phyloP scores from a whole-genome alignment of 2,113 vertebrate genomes.

The Platichthys flesus region DNA sequence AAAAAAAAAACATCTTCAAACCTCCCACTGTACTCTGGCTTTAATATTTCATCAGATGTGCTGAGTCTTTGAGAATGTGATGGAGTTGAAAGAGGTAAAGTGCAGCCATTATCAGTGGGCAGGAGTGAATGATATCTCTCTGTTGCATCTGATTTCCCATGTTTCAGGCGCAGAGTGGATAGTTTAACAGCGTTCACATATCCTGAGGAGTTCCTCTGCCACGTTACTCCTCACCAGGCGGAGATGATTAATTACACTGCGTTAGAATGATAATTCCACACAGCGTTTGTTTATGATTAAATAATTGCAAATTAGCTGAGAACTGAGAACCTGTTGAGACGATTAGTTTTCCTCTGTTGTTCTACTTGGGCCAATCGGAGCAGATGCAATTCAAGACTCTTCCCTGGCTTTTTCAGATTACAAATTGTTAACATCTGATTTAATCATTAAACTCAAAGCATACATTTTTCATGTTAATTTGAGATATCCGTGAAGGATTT shows the following conservation, averaged over 20 bases:
- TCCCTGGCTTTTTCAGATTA: slow-evolving; percentile 4
- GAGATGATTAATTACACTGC: neutral
- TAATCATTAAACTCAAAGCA: neutral
- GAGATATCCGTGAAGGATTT: slow-evolving; percentile 4
- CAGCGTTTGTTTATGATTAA: slow-evolving; percentile 63
- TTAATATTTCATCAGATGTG: slow-evolving; percentile 45
- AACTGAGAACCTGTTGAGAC: slow-evolving; percentile 53
- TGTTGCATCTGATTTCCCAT: slow-evolving; percentile 21
- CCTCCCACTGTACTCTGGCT: slow-evolving; percentile 39
- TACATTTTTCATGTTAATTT: neutral
- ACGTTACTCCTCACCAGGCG: slow-evolving; percentile 35
- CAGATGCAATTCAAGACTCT: neutral
- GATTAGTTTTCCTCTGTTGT: slow-evolving; percentile 49
- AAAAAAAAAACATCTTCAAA: slow-evolving; percentile 33
- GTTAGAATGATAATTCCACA: slow-evolving; percentile 50
- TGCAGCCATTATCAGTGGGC: slow-evolving; percentile 27
- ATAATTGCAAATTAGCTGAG: slow-evolving; percentile 65
- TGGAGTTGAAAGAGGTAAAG: slow-evolving; percentile 43
- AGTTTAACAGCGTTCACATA: slow-evolving; percentile 8
- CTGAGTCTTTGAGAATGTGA: slow-evolving; percentile 28
- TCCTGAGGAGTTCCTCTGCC: neutral
- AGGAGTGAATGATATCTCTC: slow-evolving; percentile 14
- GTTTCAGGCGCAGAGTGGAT: neutral
- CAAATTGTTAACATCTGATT: neutral
- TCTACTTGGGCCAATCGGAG: slow-evolving; percentile 18